Conservation (phyloP, 2,797 vertebrate species). For the Morelia viridis region DNA sequence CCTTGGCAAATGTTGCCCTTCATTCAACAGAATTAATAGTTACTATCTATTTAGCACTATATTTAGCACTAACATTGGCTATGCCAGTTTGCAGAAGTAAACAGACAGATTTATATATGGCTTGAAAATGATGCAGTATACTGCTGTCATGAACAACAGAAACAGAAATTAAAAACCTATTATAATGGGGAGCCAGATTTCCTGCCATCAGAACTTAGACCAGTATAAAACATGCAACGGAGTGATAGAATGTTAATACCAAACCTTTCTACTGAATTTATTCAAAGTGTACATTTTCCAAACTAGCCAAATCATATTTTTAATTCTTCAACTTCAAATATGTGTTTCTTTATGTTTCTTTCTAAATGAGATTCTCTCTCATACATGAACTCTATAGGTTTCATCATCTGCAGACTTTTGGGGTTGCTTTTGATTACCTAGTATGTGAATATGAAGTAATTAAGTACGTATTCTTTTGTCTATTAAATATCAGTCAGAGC, state of each 20-base stretch:
- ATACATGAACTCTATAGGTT: not conserved
- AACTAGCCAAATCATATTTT: conserved; percentile 12
- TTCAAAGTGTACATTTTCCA: not conserved
- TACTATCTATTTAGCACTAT: not conserved
- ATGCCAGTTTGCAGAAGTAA: not conserved
- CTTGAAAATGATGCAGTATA: not conserved
- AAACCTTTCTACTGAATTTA: not conserved
- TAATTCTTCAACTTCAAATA: conserved; percentile 1
- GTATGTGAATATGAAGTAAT: conserved; percentile 38
- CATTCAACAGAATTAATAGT: not conserved
- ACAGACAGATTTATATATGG: not conserved
- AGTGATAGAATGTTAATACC: not conserved
- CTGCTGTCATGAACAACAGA: not conserved
- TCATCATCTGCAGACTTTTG: not conserved
- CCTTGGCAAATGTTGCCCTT: not conserved
- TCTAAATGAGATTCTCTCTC: not conserved
- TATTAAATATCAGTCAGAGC: conserved; percentile 53
- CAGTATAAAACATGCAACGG: not conserved
- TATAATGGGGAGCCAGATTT: not conserved
- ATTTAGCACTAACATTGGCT: not conserved
- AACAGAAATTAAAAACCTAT: not conserved
- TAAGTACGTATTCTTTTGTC: conserved; percentile 48
- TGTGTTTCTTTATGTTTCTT: conserved; percentile 12
- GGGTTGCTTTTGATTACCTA: not conserved
- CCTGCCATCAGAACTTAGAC: not conserved